phyloP scores from a whole-genome alignment of 2,888 invertebrate species.

The Agrenia bidenticulata region DNA sequence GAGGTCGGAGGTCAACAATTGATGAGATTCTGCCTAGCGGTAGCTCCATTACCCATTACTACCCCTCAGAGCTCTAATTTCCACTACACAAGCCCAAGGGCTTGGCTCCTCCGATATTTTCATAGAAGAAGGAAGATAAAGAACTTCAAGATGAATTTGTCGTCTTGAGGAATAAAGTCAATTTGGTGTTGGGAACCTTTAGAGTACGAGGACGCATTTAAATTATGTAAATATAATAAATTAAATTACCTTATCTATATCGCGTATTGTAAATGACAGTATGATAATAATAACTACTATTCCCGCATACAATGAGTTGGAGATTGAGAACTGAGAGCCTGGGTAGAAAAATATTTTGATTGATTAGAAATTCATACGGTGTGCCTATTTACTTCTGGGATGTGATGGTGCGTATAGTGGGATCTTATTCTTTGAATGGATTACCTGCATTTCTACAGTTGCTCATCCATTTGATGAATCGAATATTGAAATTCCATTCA shows the following conservation, averaged over 20 bases:
- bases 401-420: background rate
- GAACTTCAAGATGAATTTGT: background rate
- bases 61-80: conserved; percentile 38
- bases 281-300: background rate
- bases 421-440: background rate
- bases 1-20: conserved; percentile 39
- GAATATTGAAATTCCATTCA: conserved; percentile 1
- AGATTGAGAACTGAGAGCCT: background rate
- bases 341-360: conserved; percentile 3
- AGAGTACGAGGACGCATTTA: background rate
- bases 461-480: background rate
- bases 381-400: background rate
- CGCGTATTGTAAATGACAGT: background rate
- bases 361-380: conserved; percentile 6
- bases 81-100: conserved; percentile 24
- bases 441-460: no score
- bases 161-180: background rate
- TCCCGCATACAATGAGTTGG: background rate
- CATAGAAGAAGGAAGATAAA: background rate
- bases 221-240: background rate
- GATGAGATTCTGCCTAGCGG: conserved; percentile 44
- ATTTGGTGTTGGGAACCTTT: background rate
- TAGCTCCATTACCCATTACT: conserved; percentile 36
- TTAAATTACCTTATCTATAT: conserved; percentile 10
- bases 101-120: background rate